phyloP scores from a whole-genome alignment of 2,888 invertebrate genomes.

The Pomacea canaliculata region DNA sequence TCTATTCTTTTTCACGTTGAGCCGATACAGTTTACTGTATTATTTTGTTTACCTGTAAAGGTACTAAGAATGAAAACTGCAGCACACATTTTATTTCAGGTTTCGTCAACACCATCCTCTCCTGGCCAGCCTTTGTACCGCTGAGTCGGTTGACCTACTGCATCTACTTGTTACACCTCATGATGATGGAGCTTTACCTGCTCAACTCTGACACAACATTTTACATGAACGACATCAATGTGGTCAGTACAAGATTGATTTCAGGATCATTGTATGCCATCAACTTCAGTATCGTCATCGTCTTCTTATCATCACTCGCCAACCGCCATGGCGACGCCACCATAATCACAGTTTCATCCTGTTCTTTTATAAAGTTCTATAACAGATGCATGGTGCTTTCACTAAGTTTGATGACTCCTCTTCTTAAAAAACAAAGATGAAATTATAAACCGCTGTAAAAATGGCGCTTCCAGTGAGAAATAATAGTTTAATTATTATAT shows the following conservation, averaged over 20 bases:
- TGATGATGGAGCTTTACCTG: slow-evolving; percentile 33
- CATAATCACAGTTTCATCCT: no score
- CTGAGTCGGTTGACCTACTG: slow-evolving; percentile 92
- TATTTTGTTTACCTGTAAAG: not conserved
- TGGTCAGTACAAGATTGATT: slow-evolving; percentile 12
- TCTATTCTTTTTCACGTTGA: not conserved
- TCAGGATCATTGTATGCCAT: not conserved
- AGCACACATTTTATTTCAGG: slow-evolving; percentile 67
- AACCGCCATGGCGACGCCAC: no score
- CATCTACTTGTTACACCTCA: slow-evolving; percentile 79
- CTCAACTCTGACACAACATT: slow-evolving; percentile 19
- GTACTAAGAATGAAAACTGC: not conserved
- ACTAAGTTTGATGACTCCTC: no score
- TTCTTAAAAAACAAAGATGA: no score
- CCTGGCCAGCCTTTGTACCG: slow-evolving; percentile 85
- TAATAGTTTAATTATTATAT: no score
- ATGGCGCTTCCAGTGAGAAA: no score
- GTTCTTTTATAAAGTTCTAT: no score
- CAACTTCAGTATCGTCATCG: no score
- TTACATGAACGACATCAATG: slow-evolving; percentile 25
- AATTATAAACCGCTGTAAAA: no score
- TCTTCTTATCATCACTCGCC: no score
- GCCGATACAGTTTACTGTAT: no score
- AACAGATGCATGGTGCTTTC: no score
- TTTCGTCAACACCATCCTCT: slow-evolving; percentile 83